Evolutionary conservation across 2,797 vertebrate genomes (phyloP).

Genomic region (Lagocephalus sceleratus): DNA sequence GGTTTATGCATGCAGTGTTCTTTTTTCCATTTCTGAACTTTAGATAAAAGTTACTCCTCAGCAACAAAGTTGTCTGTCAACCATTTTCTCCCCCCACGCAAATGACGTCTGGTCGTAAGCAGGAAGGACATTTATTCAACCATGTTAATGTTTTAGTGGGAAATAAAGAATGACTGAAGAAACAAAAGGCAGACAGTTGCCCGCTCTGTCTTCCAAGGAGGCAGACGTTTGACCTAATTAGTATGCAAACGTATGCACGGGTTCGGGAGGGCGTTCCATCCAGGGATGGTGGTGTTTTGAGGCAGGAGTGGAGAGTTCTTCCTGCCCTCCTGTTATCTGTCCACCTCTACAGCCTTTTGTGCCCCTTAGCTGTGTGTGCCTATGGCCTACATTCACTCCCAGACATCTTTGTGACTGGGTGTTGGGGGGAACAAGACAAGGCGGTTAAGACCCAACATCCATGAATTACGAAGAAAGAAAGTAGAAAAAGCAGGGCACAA

Average conservation of each 20-base stretch:
- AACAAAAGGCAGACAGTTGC: conserved; percentile 65
- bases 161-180: conserved; percentile 45
- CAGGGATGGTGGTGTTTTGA: conserved; percentile 42
- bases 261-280: conserved; percentile 24
- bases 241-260: conserved; percentile 58
- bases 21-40: background rate
- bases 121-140: conserved; percentile 40
- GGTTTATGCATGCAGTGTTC: background rate
- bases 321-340: conserved; percentile 32
- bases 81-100: conserved; percentile 25
- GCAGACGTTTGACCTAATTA: conserved; percentile 72
- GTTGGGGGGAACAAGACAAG: conserved; percentile 25
- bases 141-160: conserved; percentile 49
- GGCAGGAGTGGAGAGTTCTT: conserved; percentile 18
- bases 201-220: conserved; percentile 59
- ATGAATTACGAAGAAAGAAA: conserved; percentile 46
- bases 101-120: conserved; percentile 27
- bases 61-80: conserved; percentile 1
- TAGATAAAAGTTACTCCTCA: background rate
- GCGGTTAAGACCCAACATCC: conserved; percentile 26
- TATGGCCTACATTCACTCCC: conserved; percentile 54
- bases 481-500: conserved; percentile 32
- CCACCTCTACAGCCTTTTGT: conserved; percentile 40
- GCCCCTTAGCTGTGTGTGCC: conserved; percentile 17
- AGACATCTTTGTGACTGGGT: conserved; percentile 54